Evolutionary conservation across 1,140 invertebrate genomes (phyloP).

Genomic region (Aphidius gifuensis): DNA sequence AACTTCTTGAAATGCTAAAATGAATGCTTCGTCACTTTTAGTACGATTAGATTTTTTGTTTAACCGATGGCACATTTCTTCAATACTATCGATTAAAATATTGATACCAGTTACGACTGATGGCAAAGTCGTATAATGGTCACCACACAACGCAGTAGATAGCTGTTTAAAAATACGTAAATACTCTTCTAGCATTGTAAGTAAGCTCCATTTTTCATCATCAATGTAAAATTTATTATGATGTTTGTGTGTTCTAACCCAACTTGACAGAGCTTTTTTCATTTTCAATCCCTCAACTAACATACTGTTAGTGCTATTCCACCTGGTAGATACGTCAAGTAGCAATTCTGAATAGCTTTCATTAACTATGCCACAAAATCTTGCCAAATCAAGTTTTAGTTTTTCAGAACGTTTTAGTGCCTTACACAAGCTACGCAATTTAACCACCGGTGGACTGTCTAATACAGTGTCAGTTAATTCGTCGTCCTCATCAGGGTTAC

Average conservation of each 20-base stretch:
- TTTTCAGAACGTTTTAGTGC: constrained; percentile 23
- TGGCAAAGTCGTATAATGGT: constrained; percentile 21
- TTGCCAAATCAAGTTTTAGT: constrained; percentile 17
- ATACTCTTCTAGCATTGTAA: constrained; percentile 18
- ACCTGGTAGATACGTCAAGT: constrained; percentile 21
- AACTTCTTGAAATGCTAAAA: constrained; percentile 14
- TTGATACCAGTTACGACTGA: constrained; percentile 21
- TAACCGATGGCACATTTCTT: constrained; percentile 34
- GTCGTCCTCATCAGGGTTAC: too few species aligned
- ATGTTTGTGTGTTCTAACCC: constrained; percentile 3
- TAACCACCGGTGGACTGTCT: constrained; percentile 9
- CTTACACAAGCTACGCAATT: constrained; percentile 19
- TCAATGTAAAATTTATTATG: constrained; percentile 14
- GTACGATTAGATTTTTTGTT: constrained; percentile 34
- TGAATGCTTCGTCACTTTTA: constrained; percentile 6
- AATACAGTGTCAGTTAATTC: too few species aligned
- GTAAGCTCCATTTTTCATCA: constrained; percentile 22
- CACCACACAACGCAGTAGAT: constrained; percentile 19
- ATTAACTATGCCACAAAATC: constrained; percentile 8
- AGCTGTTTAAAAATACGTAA: constrained; percentile 23
- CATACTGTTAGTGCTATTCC: constrained; percentile 26
- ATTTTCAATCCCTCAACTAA: constrained; percentile 19
- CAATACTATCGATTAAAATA: constrained; percentile 24
- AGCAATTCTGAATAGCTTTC: constrained; percentile 7
- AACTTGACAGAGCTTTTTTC: constrained; percentile 15